Evolutionary conservation across 2,888 invertebrate species (phyloP).

Genomic region (Tetheella fluctuosa): DNA sequence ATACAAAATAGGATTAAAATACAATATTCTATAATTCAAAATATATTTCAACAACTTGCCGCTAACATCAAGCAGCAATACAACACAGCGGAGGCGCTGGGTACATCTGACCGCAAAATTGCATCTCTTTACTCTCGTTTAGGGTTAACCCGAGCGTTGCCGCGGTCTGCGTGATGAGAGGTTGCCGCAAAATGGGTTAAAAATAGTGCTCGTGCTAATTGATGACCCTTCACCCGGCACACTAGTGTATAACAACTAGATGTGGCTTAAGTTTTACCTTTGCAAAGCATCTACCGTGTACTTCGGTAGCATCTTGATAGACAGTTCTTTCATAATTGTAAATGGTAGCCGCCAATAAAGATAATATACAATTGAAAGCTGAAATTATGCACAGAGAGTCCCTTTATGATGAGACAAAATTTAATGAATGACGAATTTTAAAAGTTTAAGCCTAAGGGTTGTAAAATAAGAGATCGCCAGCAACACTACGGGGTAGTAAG

Average conservation of each 20-base stretch:
- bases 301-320: no score
- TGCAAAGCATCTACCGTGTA: no score
- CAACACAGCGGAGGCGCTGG: neutral
- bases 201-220: constrained; percentile 64
- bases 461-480: no score
- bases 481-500: no score
- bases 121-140: constrained; percentile 46
- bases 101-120: constrained; percentile 43
- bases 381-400: no score
- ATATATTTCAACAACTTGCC: neutral
- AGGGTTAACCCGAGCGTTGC: constrained; percentile 48
- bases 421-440: no score
- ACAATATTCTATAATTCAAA: neutral
- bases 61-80: neutral
- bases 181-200: constrained; percentile 48
- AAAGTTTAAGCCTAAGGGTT: no score
- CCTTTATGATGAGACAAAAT: no score
- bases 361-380: no score
- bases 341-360: no score
- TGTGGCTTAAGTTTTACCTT: constrained; percentile 11
- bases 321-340: no score
- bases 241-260: constrained; percentile 32
- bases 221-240: constrained; percentile 53
- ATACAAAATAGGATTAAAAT: no score
- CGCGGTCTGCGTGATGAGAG: constrained; percentile 44